Evolutionary conservation across 2,888 invertebrate genomes (phyloP).

Genomic region (Athalia cordata): DNA sequence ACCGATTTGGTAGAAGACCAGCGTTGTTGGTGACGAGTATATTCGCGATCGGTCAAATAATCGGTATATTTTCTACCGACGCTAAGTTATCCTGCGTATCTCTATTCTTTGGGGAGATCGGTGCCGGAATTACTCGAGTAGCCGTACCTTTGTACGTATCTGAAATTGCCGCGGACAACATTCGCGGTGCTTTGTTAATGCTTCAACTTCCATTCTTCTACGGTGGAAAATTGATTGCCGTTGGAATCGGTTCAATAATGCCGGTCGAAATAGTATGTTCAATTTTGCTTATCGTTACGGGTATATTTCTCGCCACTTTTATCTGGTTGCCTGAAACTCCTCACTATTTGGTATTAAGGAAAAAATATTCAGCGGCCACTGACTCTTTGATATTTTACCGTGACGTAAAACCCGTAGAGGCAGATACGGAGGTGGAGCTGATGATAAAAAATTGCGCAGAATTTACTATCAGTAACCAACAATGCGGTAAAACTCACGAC

Average conservation of each 20-base stretch:
- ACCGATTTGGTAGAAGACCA: conserved; percentile 5
- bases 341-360: neutral
- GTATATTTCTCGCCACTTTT: conserved; percentile 8
- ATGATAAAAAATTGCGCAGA: neutral
- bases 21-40: neutral
- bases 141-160: conserved; percentile 20
- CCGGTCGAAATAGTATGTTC: neutral
- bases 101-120: conserved; percentile 17
- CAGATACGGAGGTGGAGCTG: neutral
- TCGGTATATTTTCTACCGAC: conserved; percentile 12
- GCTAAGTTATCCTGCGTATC: neutral
- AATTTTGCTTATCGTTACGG: neutral
- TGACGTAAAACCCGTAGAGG: neutral
- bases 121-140: conserved; percentile 2
- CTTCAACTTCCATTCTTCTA: conserved; percentile 9
- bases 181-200: conserved; percentile 31
- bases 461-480: neutral
- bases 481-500: neutral
- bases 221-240: conserved; percentile 12
- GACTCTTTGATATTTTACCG: conserved; percentile 5
- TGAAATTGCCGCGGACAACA: conserved; percentile 26
- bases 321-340: conserved; percentile 11
- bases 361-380: neutral
- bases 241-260: neutral
- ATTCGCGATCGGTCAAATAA: neutral